Percentiles rank a stretch among this genome's conserved stretches.
Conservation (phyloP, 2,888 invertebrate genomes). For the Pseudoips prasinana region DNA sequence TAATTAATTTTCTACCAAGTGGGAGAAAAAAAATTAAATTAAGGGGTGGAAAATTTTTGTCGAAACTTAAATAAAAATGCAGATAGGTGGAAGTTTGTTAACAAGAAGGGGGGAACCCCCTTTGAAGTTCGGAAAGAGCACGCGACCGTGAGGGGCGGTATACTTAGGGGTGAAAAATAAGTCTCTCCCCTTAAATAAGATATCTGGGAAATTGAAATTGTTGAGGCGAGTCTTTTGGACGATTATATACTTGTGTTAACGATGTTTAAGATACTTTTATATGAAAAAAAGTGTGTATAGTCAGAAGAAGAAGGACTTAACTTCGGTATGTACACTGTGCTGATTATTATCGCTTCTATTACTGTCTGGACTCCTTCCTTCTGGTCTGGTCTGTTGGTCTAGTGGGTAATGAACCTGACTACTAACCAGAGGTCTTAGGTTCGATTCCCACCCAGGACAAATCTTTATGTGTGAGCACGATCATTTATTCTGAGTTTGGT, state of each 20-base stretch:
- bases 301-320: too few species aligned
- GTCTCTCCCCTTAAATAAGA: conserved; percentile 64
- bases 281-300: too few species aligned
- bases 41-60: conserved; percentile 69
- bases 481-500: too few species aligned
- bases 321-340: too few species aligned
- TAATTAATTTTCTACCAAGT: conserved; percentile 49
- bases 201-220: conserved; percentile 40
- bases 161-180: conserved; percentile 76
- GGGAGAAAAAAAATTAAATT: conserved; percentile 59
- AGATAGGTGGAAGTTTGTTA: conserved; percentile 58
- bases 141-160: conserved; percentile 37
- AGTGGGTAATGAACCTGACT: too few species aligned
- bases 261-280: too few species aligned
- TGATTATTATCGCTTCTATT: too few species aligned
- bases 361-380: too few species aligned
- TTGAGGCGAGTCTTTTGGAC: conserved; percentile 33
- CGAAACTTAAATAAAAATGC: conserved; percentile 76
- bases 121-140: conserved; percentile 55
- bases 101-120: conserved; percentile 59
- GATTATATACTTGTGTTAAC: conserved; percentile 13
- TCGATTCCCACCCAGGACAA: too few species aligned
- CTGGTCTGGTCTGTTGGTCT: too few species aligned
- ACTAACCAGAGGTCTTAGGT: too few species aligned
- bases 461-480: too few species aligned